Conservation (phyloP, 1,140 invertebrate species). For the Pogonus chalceus region DNA sequence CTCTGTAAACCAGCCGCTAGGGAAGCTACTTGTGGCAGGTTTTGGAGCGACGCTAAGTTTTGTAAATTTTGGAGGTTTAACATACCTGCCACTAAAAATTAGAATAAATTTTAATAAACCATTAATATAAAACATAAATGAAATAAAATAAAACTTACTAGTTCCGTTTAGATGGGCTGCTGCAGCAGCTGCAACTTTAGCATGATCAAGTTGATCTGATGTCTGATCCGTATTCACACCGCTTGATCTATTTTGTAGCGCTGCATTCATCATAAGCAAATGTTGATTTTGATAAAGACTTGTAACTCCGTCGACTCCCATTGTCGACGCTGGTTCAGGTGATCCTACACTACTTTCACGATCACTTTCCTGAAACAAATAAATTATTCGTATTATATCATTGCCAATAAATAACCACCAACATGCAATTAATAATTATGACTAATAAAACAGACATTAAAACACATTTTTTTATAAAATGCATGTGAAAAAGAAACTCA, state of each 20-base stretch:
- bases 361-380: conserved; percentile 54
- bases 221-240: conserved; percentile 15
- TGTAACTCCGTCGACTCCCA: conserved; percentile 37
- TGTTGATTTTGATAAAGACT: conserved; percentile 38
- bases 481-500: no score
- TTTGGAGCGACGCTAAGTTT: conserved; percentile 57
- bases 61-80: conserved; percentile 66
- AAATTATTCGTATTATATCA: conserved; percentile 8
- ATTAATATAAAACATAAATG: no score
- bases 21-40: conserved; percentile 54
- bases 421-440: no score
- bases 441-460: no score
- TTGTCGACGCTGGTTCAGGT: conserved; percentile 46
- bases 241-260: conserved; percentile 33
- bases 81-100: conserved; percentile 60
- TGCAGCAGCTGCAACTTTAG: conserved; percentile 36
- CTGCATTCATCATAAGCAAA: conserved; percentile 36
- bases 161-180: conserved; percentile 59
- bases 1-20: conserved; percentile 60
- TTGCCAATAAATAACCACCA: background rate
- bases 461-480: no score
- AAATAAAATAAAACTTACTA: conserved; percentile 50
- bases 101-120: background rate
- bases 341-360: conserved; percentile 56
- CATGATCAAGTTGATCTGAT: conserved; percentile 34